These are phyloP conservation scores for Drosophila nigritarsus DNA, from an alignment of 2,888 invertebrate species.

Conservation along the genomic window DNA sequence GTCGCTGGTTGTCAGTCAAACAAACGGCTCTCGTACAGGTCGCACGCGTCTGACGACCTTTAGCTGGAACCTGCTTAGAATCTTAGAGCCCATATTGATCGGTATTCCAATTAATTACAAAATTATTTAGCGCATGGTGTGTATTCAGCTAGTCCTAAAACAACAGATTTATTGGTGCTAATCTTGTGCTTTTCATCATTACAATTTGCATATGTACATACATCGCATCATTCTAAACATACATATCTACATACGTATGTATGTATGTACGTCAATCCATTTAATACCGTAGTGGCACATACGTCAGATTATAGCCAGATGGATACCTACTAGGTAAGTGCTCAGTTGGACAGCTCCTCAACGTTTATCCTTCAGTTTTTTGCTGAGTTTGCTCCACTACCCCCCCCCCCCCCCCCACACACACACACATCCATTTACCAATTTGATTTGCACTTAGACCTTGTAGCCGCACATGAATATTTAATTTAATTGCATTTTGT, in stretches of 20 bases:
- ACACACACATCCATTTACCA: conserved; percentile 14
- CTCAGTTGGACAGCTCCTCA: conserved; percentile 35
- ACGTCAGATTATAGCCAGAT: conserved; percentile 71
- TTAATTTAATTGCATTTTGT: conserved; percentile 61
- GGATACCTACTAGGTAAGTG: conserved; percentile 74
- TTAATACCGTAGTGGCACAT: conserved; percentile 64
- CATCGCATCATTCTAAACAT: conserved; percentile 28
- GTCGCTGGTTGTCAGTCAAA: conserved; percentile 78
- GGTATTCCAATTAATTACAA: conserved; percentile 8
- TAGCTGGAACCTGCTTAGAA: neutral
- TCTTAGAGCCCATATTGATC: conserved; percentile 54
- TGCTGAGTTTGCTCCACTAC: conserved; percentile 3
- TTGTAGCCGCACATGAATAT: conserved; percentile 53
- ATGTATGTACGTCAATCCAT: conserved; percentile 1
- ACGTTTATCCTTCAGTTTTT: conserved; percentile 7
- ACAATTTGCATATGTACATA: conserved; percentile 44
- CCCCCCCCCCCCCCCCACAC: neutral
- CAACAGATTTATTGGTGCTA: conserved; percentile 1
- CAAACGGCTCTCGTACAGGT: conserved; percentile 48
- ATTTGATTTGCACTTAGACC: conserved; percentile 44
- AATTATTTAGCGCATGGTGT: conserved; percentile 65
- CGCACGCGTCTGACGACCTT: conserved; percentile 35
- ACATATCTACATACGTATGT: neutral
- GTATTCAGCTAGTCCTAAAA: conserved; percentile 41
- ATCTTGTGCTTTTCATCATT: conserved; percentile 7